Evolutionary conservation across 2,113 vertebrate species (phyloP).

Genomic region (Panthera leo): DNA sequence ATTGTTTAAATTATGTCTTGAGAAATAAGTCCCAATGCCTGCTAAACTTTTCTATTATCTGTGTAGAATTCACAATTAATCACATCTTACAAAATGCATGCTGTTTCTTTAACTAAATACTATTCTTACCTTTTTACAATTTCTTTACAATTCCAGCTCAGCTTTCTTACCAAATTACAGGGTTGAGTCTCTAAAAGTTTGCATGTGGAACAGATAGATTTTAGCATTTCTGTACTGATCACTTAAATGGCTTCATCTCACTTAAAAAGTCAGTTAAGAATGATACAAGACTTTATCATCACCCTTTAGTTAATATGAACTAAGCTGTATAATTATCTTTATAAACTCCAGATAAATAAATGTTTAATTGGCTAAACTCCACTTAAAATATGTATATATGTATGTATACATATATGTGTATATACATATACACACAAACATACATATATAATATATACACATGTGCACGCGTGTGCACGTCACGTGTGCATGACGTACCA

Average conservation of each 20-base stretch:
- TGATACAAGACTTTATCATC: not conserved
- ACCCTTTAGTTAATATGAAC: not conserved
- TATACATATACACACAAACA: too few relatives aligned
- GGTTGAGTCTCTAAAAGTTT: not conserved
- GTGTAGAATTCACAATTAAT: not conserved
- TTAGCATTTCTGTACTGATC: not conserved
- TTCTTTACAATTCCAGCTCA: not conserved
- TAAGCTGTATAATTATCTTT: slow-evolving; percentile 13
- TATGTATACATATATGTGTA: accelerated
- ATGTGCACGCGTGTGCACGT: too few relatives aligned
- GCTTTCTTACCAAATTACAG: not conserved
- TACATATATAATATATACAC: too few relatives aligned
- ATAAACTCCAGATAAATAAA: slow-evolving; percentile 29
- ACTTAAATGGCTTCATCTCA: not conserved
- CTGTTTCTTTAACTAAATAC: slow-evolving; percentile 10
- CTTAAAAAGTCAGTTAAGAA: not conserved
- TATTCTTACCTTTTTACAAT: not conserved
- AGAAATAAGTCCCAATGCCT: not conserved
- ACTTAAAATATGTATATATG: not conserved
- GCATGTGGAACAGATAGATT: not conserved
- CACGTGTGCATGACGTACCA: not conserved
- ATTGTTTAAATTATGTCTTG: not conserved
- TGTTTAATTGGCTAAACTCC: not conserved
- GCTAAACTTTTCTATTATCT: not conserved
- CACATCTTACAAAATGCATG: not conserved